These are phyloP conservation scores for Erpornis zantholeuca DNA, from an alignment of 2,113 vertebrate genomes.

Conservation along the genomic window DNA sequence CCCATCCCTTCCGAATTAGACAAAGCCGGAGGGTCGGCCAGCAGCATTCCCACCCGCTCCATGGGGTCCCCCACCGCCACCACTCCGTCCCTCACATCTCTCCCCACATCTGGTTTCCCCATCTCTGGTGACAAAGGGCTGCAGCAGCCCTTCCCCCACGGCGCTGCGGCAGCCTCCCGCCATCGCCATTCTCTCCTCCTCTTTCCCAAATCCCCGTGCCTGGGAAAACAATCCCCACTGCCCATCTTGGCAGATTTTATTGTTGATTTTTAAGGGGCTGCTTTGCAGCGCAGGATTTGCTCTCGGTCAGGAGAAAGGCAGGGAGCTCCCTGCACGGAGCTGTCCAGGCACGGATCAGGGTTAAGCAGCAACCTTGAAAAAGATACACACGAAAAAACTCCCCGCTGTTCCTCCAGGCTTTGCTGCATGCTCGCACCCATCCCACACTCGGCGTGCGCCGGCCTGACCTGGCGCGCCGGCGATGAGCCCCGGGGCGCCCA, in stretches of 20 bases:
- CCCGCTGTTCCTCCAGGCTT: background rate
- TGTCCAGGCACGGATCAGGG: background rate
- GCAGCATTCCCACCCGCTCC: background rate
- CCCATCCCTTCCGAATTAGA: background rate
- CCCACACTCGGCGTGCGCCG: background rate
- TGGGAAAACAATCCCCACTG: background rate
- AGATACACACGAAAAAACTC: background rate
- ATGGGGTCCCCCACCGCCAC: background rate
- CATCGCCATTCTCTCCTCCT: background rate
- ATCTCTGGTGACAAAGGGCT: conserved; percentile 55
- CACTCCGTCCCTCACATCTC: background rate
- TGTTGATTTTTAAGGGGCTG: background rate
- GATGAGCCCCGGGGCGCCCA: background rate
- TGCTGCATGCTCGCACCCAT: background rate
- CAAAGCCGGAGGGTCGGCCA: conserved; percentile 11
- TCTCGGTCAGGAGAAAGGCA: background rate
- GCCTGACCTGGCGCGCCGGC: background rate
- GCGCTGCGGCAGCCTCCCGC: conserved; percentile 24
- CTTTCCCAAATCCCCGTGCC: background rate
- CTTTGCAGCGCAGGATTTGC: background rate
- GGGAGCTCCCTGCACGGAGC: background rate
- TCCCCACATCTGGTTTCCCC: conserved; percentile 37
- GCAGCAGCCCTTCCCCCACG: conserved; percentile 48
- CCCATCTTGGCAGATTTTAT: background rate
- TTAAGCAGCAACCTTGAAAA: background rate